Evolutionary conservation across 2,888 invertebrate genomes (phyloP).

Genomic region (Limenitis camilla): DNA sequence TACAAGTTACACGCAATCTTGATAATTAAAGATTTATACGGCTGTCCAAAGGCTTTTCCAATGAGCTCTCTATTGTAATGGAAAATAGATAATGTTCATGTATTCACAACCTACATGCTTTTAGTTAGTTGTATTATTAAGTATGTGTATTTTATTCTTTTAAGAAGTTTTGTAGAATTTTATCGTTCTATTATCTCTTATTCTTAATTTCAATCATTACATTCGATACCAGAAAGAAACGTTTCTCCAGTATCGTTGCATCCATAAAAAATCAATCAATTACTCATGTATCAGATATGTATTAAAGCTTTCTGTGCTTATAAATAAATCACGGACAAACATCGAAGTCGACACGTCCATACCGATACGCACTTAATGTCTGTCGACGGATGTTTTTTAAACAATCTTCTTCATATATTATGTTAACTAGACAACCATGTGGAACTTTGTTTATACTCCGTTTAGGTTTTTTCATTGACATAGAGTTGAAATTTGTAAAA

Average conservation of each 20-base stretch:
- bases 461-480: constrained; percentile 24
- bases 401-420: constrained; percentile 60
- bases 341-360: constrained; percentile 17
- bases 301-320: constrained; percentile 9
- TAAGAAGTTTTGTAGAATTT: no score
- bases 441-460: constrained; percentile 34
- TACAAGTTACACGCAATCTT: constrained; percentile 32
- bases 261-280: background rate
- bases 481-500: constrained; percentile 39
- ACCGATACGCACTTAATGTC: constrained; percentile 46
- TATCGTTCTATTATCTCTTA: constrained; percentile 6
- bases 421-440: constrained; percentile 57
- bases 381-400: constrained; percentile 54
- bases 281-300: constrained; percentile 1
- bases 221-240: no score
- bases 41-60: constrained; percentile 23
- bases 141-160: no score
- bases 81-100: constrained; percentile 14
- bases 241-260: background rate
- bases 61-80: constrained; percentile 25
- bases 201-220: no score
- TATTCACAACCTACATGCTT: constrained; percentile 1
- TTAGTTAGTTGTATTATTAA: background rate
- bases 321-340: constrained; percentile 18
- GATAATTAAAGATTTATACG: constrained; percentile 36